Evolutionary conservation across 2,888 invertebrate species (phyloP), one percentile per base, ranked within the genome.

Genomic region (Zygothrica quintamaculata): DNA sequence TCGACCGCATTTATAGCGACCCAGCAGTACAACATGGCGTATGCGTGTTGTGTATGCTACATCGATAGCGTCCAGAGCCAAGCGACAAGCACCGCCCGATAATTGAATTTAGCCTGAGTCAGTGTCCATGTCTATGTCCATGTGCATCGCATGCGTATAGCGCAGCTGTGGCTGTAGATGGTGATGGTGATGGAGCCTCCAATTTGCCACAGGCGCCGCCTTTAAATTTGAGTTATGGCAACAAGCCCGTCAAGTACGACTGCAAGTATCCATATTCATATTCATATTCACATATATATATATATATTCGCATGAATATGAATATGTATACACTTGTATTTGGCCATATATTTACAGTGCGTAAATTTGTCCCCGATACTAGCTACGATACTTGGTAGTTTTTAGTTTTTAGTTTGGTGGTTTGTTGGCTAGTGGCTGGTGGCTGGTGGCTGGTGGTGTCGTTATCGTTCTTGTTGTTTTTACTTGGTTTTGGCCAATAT

Each of bases 151-250:
- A 67, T 77, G 78, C 75, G 80, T 74, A 58, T 29, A 72, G 51
- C 40, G 65, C 68, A 74, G 76, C 81, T 78, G 78, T 52, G 66
- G 29, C 18, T 46, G 42, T 13, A 36, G 43, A 50, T 36, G 34
- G 67, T 50, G 47, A 26, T 26, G 26, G 29, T 51, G 50, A 47
- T 62, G 77, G 51, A 71, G 74, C 65, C 78, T 74, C 47, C 79
- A 81, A 78, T 82, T 75, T 77, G 81, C 81, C 77, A 77, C 73
- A 77, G 79, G 81, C 77, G 80, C 80, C 80, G 80, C 80, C 80
- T 80, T 65, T 60, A 74, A 69, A 76, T 84, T 71, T 72, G 81
- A 82, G 68, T 81, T 71, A 82, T 82, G 84, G 47, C 73, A 72
- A 22, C 48, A 47, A 55, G 50, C 65, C 52, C 58, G 67, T 53